Evolutionary conservation across 1,140 invertebrate species (phyloP).

Genomic region (Pinna nobilis): DNA sequence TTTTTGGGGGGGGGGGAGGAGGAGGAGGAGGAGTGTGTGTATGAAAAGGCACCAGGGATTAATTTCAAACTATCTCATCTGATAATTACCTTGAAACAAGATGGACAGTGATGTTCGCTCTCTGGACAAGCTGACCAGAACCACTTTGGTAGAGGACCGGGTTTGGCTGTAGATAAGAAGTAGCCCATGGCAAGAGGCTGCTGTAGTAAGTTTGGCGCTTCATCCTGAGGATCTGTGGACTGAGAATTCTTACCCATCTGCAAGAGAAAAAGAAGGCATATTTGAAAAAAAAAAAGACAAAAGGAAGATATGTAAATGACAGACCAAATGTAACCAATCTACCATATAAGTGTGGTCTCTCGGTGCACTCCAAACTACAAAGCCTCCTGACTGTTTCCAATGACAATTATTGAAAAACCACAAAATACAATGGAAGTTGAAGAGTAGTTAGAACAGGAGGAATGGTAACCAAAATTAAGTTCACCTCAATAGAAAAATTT

Average conservation of each 20-base stretch:
- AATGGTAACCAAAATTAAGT: no score
- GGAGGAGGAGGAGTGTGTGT: not conserved
- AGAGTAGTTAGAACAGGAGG: no score
- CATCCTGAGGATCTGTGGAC: conserved; percentile 67
- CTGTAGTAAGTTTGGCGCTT: conserved; percentile 84
- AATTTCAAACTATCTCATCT: not conserved
- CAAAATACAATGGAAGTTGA: no score
- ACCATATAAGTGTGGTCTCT: not conserved
- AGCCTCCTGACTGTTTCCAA: no score
- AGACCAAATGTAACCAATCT: not conserved
- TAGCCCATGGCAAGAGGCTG: conserved; percentile 99
- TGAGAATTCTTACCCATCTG: conserved; percentile 50
- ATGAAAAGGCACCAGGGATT: not conserved
- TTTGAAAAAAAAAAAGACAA: not conserved
- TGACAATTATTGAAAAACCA: no score
- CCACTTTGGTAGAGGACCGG: conserved; percentile 95
- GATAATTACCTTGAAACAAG: conserved; percentile 84
- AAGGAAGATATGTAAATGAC: not conserved
- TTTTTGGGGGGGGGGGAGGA: no score
- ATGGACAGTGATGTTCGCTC: conserved; percentile 87
- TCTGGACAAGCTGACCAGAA: conserved; percentile 98
- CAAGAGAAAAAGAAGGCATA: not conserved
- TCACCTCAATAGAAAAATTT: no score
- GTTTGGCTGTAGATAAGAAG: conserved; percentile 96
- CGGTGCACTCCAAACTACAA: not conserved